Conservation (phyloP, 2,113 vertebrate genomes). For the Ellobius talpinus region DNA sequence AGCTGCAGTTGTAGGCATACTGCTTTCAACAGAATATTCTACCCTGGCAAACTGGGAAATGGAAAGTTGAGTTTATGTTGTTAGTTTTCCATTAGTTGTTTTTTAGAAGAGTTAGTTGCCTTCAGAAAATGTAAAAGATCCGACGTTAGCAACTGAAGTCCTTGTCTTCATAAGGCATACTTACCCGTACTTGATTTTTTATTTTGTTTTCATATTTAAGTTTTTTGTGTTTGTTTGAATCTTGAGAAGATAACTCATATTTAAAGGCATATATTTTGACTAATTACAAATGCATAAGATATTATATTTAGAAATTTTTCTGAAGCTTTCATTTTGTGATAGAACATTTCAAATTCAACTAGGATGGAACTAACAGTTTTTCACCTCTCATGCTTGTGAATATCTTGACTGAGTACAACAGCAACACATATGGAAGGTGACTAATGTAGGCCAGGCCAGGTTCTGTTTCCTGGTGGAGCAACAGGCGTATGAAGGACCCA, state of each 20-base stretch:
- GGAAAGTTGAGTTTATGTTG: constrained; percentile 67
- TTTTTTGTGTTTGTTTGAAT: constrained; percentile 56
- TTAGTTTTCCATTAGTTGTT: background rate
- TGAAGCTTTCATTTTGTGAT: constrained; percentile 28
- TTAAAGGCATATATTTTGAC: background rate
- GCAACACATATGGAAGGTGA: constrained; percentile 3
- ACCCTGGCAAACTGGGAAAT: constrained; percentile 75
- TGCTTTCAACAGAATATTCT: constrained; percentile 76
- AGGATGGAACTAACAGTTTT: background rate
- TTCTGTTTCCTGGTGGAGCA: constrained; percentile 41
- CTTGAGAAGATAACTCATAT: constrained; percentile 10
- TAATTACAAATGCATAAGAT: background rate
- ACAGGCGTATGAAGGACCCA: background rate
- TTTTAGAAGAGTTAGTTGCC: constrained; percentile 50
- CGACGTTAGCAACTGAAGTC: constrained; percentile 44
- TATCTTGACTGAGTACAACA: background rate
- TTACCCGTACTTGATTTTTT: background rate
- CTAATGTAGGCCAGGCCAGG: background rate
- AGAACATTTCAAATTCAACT: constrained; percentile 22
- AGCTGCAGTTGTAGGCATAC: constrained; percentile 78
- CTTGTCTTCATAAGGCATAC: constrained; percentile 53
- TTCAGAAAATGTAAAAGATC: constrained; percentile 64
- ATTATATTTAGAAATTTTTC: background rate
- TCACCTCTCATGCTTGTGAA: background rate
- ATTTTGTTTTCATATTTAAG: constrained; percentile 21